Conservation (phyloP, 2,888 invertebrate species). For the Galerucella calmariensis region DNA sequence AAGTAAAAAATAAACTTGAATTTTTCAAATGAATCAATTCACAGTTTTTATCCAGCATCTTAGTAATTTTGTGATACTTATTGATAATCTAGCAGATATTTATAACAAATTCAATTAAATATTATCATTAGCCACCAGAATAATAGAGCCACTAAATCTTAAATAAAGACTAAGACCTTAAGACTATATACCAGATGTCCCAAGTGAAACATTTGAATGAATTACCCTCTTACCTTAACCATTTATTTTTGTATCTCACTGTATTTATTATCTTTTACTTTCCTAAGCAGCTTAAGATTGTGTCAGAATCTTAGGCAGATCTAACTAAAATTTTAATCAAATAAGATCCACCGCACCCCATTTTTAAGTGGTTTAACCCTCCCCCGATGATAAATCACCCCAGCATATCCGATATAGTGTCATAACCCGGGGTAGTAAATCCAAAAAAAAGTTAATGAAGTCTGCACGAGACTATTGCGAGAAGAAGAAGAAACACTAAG, state of each 20-base stretch:
- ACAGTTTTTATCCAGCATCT: too few relatives aligned
- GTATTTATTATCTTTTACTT: constrained; percentile 9
- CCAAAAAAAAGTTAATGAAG: constrained; percentile 50
- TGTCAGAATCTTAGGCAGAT: constrained; percentile 26
- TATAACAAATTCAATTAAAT: too few relatives aligned
- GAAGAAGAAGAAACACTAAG: constrained; percentile 47
- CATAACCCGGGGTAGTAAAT: constrained; percentile 50
- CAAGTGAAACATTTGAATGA: neutral
- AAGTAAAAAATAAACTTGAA: too few relatives aligned
- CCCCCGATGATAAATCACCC: constrained; percentile 56
- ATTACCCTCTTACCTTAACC: neutral
- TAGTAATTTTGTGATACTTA: too few relatives aligned
- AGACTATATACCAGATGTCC: too few relatives aligned
- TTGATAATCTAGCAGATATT: too few relatives aligned
- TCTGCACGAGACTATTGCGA: constrained; percentile 45
- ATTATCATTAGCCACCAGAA: too few relatives aligned
- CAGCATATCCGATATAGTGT: constrained; percentile 50
- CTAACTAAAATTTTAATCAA: constrained; percentile 43
- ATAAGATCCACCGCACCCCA: constrained; percentile 40
- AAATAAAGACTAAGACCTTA: too few relatives aligned
- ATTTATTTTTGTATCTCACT: constrained; percentile 3
- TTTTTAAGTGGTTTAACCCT: constrained; percentile 46
- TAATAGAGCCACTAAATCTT: too few relatives aligned
- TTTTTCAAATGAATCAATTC: too few relatives aligned
- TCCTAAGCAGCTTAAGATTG: constrained; percentile 6